Percentiles rank a stretch among this genome's conserved stretches.
Conservation (phyloP, 1,140 invertebrate genomes). For the Potamilus streckersoni region DNA sequence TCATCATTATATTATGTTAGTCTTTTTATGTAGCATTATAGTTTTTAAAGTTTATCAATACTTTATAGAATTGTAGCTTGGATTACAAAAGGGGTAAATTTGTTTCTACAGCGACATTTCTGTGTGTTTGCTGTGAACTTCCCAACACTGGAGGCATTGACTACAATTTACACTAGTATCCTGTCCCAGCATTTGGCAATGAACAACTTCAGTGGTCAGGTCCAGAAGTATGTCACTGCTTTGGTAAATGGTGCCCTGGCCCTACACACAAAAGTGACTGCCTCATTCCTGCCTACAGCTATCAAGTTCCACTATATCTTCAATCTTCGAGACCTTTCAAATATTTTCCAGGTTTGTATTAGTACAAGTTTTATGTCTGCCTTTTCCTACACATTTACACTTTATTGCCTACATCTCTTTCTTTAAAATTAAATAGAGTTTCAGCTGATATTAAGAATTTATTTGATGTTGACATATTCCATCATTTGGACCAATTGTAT, state of each 20-base stretch:
- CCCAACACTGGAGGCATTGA: conserved; percentile 86
- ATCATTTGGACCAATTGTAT: too few relatives aligned
- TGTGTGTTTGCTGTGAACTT: conserved; percentile 95
- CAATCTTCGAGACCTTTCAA: conserved; percentile 93
- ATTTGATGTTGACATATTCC: too few relatives aligned
- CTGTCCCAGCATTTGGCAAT: conserved; percentile 83
- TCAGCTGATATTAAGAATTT: too few relatives aligned
- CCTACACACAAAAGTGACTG: conserved; percentile 85
- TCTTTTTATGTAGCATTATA: too few relatives aligned
- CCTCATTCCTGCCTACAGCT: conserved; percentile 92
- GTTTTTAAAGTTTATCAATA: too few relatives aligned
- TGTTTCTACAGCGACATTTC: conserved; percentile 80
- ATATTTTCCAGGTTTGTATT: conserved; percentile 74
- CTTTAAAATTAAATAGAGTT: too few relatives aligned
- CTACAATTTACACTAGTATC: conserved; percentile 87
- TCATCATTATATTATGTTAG: too few relatives aligned
- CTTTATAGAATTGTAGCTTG: too few relatives aligned
- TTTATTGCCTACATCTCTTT: too few relatives aligned
- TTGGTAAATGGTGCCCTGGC: conserved; percentile 85
- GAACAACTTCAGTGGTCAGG: conserved; percentile 80
- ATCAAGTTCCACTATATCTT: conserved; percentile 98
- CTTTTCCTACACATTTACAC: too few relatives aligned
- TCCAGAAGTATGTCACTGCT: conserved; percentile 73
- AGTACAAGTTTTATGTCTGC: too few relatives aligned
- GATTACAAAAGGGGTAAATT: neutral